Base-by-base conservation (phyloP, 2,888 invertebrate genomes). In the Scelioninae gen. 2 region DNA sequence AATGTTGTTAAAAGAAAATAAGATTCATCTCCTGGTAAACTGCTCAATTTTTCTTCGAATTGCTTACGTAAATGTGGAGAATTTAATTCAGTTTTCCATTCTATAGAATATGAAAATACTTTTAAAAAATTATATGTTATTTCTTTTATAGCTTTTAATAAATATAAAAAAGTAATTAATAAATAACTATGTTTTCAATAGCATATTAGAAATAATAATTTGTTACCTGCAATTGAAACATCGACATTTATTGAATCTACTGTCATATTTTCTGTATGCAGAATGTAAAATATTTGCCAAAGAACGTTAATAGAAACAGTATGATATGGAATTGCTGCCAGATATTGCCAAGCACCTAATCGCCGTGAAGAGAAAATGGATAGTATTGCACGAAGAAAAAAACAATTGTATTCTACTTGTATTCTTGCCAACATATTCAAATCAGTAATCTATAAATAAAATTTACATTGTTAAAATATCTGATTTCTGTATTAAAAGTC, bases 311-410 rank as follows among this genome's bases (percentile, higher is more conserved):
- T 81, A 7, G 91, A 89, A 22, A 92, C 88, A 46, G 88, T 86
- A 72, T 88, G 87, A 80, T 91, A 93, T 0, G 94, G 94, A 77
- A 94, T 88, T 15, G 92, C 91, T 10, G 93, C 92, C 78, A 94
- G 89, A 86, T 94, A 94, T 84, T 95, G 94, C 92, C 94, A 93
- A 1, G 93, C 92, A 6, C 93, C 93, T 72, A 93, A 87, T 81
- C 91, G 91, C 46, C 91, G 90, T 0, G 92, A 91, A 1, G 90
- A 89, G 81, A 93, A 92, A 65, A 94, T 90, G 76, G 90, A 91
- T 64, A 90, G 88, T 31, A 91, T 91, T 0, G 93, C 91, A 57
- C 92, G 88, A 28, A 92, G 83, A 67, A 95, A 90, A 77, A 94
- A 90, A 4, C 91, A 89, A 84, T 94, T 93, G 81, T 92, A 92